Percentiles rank a stretch among this genome's conserved stretches.
Conservation (phyloP, 2,888 invertebrate species). For the Erebia ligea region DNA sequence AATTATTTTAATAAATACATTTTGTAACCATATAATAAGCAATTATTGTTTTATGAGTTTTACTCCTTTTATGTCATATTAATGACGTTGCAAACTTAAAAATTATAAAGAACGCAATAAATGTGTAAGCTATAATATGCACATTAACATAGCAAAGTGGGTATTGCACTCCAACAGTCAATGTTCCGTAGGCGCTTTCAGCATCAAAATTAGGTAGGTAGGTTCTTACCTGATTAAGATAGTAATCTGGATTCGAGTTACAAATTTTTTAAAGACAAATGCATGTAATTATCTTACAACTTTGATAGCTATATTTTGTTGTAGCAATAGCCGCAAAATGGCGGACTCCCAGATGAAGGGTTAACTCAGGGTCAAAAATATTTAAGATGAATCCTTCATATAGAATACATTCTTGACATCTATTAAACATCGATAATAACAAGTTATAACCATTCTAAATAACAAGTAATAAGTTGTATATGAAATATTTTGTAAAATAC, state of each 20-base stretch:
- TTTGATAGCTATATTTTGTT: no score
- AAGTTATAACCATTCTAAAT: no score
- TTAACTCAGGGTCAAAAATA: no score
- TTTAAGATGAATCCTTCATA: no score
- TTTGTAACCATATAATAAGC: neutral
- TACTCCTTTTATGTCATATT: neutral
- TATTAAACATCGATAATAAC: no score
- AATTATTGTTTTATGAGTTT: slow-evolving; percentile 11
- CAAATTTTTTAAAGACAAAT: neutral
- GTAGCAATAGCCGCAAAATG: no score
- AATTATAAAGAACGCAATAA: neutral
- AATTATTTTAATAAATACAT: slow-evolving; percentile 14
- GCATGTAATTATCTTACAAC: no score
- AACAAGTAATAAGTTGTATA: no score
- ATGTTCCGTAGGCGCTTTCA: neutral
- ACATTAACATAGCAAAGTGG: neutral
- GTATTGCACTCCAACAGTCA: neutral
- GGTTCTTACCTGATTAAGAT: neutral
- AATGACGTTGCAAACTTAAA: neutral
- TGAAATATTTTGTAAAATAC: no score
- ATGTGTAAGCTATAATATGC: neutral
- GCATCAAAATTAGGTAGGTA: neutral
- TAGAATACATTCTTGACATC: no score
- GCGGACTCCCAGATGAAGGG: no score
- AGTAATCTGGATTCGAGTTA: neutral